phyloP scores from a whole-genome alignment of 2,113 vertebrate genomes.

The Ammospiza nelsoni region DNA sequence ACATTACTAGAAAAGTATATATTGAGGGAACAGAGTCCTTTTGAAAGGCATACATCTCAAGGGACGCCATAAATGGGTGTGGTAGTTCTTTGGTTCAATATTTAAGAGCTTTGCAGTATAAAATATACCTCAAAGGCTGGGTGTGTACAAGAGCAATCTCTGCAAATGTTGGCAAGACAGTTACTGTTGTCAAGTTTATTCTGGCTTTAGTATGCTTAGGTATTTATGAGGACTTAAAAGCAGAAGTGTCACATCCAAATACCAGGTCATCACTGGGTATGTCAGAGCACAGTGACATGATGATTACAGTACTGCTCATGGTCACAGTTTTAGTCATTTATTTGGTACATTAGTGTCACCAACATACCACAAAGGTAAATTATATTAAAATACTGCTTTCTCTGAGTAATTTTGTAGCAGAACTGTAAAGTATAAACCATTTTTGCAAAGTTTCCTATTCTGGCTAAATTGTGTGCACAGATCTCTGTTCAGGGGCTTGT shows the following conservation, averaged over 20 bases:
- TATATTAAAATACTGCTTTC: background rate
- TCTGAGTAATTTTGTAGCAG: background rate
- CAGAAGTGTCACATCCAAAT: background rate
- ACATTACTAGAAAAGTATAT: background rate
- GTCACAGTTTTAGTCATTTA: background rate
- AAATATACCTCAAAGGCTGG: background rate
- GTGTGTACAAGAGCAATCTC: background rate
- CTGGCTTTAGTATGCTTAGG: background rate
- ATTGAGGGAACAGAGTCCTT: background rate
- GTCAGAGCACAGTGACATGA: background rate
- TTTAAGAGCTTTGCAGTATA: background rate
- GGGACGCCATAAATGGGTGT: background rate
- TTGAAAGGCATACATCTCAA: background rate
- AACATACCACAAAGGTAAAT: background rate
- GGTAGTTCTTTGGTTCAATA: background rate
- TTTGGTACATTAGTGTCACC: background rate
- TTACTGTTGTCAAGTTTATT: background rate
- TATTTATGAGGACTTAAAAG: background rate
- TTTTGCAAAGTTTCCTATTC: background rate
- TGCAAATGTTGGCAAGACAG: background rate
- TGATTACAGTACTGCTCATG: background rate
- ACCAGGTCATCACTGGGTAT: background rate
- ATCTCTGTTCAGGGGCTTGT: background rate
- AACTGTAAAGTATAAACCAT: background rate
- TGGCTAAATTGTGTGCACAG: background rate